Evolutionary conservation across 2,888 invertebrate species (phyloP).

Genomic region (Cephalotes varians): DNA sequence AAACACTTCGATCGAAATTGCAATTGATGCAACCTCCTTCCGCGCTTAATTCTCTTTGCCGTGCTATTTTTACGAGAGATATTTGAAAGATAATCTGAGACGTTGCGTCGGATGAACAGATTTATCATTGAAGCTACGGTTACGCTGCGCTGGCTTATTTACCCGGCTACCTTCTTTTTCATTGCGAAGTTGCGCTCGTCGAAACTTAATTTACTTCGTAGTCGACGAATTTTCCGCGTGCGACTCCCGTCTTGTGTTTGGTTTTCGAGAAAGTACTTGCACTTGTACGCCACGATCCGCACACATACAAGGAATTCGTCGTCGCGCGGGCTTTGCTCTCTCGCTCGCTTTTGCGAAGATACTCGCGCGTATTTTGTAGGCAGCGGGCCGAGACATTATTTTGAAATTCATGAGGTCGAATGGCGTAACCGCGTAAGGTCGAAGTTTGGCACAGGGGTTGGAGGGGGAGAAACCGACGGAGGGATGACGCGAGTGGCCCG

Average conservation of each 20-base stretch:
- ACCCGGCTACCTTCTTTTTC: slow-evolving; percentile 23
- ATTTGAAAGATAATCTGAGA: background rate
- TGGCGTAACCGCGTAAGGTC: slow-evolving; percentile 76
- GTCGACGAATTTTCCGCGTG: slow-evolving; percentile 25
- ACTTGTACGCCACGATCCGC: background rate
- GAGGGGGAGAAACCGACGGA: background rate
- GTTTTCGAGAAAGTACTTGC: slow-evolving; percentile 47
- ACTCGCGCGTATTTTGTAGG: slow-evolving; percentile 50
- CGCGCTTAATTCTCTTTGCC: background rate
- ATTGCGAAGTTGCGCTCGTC: slow-evolving; percentile 26
- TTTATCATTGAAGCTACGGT: slow-evolving; percentile 17
- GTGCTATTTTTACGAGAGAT: background rate
- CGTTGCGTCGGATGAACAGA: background rate
- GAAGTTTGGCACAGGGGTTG: slow-evolving; percentile 61
- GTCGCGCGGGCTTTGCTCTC: slow-evolving; percentile 39
- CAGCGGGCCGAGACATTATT: slow-evolving; percentile 60
- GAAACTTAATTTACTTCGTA: slow-evolving; percentile 47
- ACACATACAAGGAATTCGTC: background rate
- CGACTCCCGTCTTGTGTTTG: slow-evolving; percentile 36
- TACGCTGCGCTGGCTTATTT: slow-evolving; percentile 34
- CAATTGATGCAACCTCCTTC: background rate
- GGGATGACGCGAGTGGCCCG: slow-evolving; percentile 23
- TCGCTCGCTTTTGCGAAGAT: slow-evolving; percentile 23
- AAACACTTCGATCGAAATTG: background rate
- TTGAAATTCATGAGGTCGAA: slow-evolving; percentile 80